Evolutionary conservation across 2,113 vertebrate genomes (phyloP).

Genomic region (Mastomys coucha): DNA sequence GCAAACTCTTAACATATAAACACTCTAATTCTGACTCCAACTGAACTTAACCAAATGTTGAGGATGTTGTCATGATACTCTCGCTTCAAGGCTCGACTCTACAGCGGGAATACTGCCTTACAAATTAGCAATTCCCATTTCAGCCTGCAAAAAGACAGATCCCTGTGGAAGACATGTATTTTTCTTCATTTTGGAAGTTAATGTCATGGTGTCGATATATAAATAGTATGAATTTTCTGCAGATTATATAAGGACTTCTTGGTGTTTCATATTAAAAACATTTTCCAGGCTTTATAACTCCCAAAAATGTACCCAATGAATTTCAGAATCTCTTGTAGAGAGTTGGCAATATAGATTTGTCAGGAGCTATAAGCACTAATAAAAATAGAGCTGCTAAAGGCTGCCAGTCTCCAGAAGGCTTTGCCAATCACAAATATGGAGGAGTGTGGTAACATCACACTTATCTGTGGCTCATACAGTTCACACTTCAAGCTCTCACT

Average conservation of each 20-base stretch:
- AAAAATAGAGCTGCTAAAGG: slow-evolving; percentile 80
- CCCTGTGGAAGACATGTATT: neutral
- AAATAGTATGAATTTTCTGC: slow-evolving; percentile 57
- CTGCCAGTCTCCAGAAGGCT: slow-evolving; percentile 66
- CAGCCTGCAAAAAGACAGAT: slow-evolving; percentile 60
- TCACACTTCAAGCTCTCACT: slow-evolving; percentile 72
- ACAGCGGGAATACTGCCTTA: slow-evolving; percentile 65
- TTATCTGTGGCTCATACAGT: slow-evolving; percentile 67
- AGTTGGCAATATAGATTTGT: slow-evolving; percentile 37
- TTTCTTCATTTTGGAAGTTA: slow-evolving; percentile 58
- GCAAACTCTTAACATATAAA: slow-evolving; percentile 76
- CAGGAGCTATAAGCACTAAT: slow-evolving; percentile 57
- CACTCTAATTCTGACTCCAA: slow-evolving; percentile 58
- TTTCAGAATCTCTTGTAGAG: slow-evolving; percentile 49
- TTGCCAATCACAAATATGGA: slow-evolving; percentile 70
- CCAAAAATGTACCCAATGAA: slow-evolving; percentile 23
- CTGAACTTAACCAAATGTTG: slow-evolving; percentile 67
- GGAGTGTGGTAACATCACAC: slow-evolving; percentile 69
- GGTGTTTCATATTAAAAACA: slow-evolving; percentile 76
- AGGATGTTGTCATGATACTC: slow-evolving; percentile 76
- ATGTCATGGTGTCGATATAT: slow-evolving; percentile 61
- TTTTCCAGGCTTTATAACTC: slow-evolving; percentile 61
- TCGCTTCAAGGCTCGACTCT: slow-evolving; percentile 75
- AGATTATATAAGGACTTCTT: slow-evolving; percentile 62
- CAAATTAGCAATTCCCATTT: slow-evolving; percentile 77